Evolutionary conservation across 1,140 invertebrate species (phyloP).

Genomic region (Helicoverpa armigera): DNA sequence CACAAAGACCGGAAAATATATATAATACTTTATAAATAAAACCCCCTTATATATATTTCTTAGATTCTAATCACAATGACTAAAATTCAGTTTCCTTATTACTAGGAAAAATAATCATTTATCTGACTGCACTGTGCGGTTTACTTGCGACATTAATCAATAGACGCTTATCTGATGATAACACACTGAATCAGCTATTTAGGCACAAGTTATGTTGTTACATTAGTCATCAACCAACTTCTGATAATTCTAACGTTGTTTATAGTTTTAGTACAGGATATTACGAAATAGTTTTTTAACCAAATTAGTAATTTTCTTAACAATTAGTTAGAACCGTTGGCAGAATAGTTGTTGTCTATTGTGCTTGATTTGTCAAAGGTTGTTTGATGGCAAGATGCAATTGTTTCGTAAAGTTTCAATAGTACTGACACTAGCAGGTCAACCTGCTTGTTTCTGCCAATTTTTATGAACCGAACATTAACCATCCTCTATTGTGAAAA

Average conservation of each 20-base stretch:
- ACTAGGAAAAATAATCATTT: background rate
- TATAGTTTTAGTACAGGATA: background rate
- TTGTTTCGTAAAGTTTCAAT: no score
- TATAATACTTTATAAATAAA: no score
- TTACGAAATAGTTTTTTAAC: background rate
- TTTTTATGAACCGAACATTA: no score
- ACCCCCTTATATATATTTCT: background rate
- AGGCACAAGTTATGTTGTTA: background rate
- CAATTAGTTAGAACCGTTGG: no score
- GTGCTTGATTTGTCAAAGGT: no score
- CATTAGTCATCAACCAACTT: background rate
- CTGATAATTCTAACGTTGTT: background rate
- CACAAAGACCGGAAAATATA: no score
- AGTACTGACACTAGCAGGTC: no score
- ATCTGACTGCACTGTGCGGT: background rate
- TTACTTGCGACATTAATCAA: constrained; percentile 5
- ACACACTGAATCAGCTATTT: background rate
- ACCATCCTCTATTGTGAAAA: no score
- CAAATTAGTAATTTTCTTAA: background rate
- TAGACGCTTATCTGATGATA: constrained; percentile 8
- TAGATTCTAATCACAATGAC: background rate
- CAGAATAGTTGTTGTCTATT: no score
- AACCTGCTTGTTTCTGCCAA: no score
- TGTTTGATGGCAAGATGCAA: no score
- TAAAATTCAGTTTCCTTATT: background rate